Percentiles rank a stretch among this genome's conserved stretches.
Conservation (phyloP, 64 coral and sea anemone species). For the Montipora capricornis region DNA sequence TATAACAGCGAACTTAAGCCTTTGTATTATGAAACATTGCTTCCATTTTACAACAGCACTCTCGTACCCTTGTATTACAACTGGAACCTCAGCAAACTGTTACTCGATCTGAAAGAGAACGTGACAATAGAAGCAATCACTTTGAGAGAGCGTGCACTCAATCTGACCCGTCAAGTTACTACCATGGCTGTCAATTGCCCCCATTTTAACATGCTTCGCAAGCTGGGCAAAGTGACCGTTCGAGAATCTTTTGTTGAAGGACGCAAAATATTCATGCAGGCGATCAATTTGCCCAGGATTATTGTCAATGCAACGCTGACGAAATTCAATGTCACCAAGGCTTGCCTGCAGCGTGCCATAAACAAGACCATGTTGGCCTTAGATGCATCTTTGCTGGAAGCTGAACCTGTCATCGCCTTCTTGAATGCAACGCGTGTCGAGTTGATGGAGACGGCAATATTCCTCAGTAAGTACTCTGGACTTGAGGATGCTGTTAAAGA, state of each 20-base stretch:
- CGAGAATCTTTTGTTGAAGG: constrained; percentile 70
- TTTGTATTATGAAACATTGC: constrained; percentile 75
- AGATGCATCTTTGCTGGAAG: constrained; percentile 17
- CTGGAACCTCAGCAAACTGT: constrained; percentile 39
- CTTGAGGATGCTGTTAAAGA: constrained; percentile 55
- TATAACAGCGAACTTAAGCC: constrained; percentile 56
- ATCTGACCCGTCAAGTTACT: constrained; percentile 34
- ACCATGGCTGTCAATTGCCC: constrained; percentile 65
- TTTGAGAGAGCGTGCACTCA: constrained; percentile 43
- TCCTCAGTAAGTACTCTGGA: constrained; percentile 86
- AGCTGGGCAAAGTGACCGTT: constrained; percentile 71
- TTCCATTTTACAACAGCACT: constrained; percentile 71
- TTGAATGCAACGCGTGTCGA: constrained; percentile 72
- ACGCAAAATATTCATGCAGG: constrained; percentile 25
- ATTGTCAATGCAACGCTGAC: constrained; percentile 51
- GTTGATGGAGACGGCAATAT: constrained; percentile 59
- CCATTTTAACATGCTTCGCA: constrained; percentile 56
- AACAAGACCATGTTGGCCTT: constrained; percentile 57
- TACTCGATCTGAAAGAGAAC: constrained; percentile 37
- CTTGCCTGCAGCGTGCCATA: constrained; percentile 26
- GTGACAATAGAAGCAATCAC: constrained; percentile 27
- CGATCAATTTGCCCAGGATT: constrained; percentile 67
- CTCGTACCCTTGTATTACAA: constrained; percentile 71
- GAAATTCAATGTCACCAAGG: constrained; percentile 51
- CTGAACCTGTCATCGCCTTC: constrained; percentile 51